phyloP scores from a whole-genome alignment of 2,888 invertebrate genomes.

The Pherbina coryleti region DNA sequence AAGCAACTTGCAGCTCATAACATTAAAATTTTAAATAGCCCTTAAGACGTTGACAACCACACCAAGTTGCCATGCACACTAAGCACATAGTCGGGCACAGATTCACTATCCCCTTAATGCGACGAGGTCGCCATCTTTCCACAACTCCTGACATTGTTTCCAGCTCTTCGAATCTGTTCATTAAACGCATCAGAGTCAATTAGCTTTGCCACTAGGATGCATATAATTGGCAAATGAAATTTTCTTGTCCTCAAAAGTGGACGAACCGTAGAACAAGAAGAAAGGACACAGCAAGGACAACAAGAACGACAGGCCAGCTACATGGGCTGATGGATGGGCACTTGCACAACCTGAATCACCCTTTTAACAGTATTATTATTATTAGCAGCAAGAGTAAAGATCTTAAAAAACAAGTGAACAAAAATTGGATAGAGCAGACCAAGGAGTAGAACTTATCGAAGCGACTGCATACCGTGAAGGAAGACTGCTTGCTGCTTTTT shows the following conservation, averaged over 20 bases:
- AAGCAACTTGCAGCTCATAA: neutral
- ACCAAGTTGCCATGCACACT: conserved; percentile 9
- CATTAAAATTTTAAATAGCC: conserved; percentile 31
- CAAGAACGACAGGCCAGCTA: neutral
- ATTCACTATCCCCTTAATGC: neutral
- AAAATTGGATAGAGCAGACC: neutral
- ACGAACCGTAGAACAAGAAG: neutral
- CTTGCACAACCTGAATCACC: conserved; percentile 4
- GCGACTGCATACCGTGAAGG: neutral
- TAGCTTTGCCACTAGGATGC: conserved; percentile 64
- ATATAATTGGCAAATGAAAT: conserved; percentile 65
- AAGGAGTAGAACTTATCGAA: neutral
- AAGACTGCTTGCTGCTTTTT: neutral
- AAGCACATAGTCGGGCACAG: neutral
- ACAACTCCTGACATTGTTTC: neutral
- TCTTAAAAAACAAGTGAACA: neutral
- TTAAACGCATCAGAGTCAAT: conserved; percentile 59
- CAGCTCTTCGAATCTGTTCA: conserved; percentile 17
- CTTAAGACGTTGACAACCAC: conserved; percentile 23
- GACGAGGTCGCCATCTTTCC: neutral
- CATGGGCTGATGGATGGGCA: neutral
- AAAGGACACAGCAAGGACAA: neutral
- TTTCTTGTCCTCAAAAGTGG: conserved; percentile 47
- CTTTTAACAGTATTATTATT: conserved; percentile 19
- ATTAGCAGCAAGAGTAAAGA: conserved; percentile 12